Base-by-base conservation (phyloP, 2,113 vertebrate species). In the Suricata suricatta region DNA sequence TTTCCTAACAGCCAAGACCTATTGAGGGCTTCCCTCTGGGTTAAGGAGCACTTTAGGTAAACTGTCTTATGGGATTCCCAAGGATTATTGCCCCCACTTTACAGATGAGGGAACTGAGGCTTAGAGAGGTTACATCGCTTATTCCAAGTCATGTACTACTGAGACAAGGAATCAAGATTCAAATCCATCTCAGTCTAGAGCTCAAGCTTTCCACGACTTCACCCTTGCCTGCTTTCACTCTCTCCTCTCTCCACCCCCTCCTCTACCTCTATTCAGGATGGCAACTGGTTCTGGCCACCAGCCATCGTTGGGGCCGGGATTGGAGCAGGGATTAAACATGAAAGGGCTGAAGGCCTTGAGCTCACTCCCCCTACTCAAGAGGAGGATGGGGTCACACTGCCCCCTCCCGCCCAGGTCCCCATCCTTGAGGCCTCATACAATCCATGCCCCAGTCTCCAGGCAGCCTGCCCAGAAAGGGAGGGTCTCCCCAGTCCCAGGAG, bases 391-490 rank as follows among this genome's bases (percentile, higher is more conserved):
- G 54, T 88, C 72, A 74, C 23, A 57, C 54, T 57, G 66, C 87
- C 52, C 64, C 50, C 68, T 60, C 85, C 64, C 4, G 0, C 33
- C 38, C 33, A 63, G 47, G 29, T 68, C 63, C 52, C 68, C 44
- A 64, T 63, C 77, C 64, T 76, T 21, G 29, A 90, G 66, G 64
- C 69, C 33, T 81, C 47, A 1, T 0, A 29, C 2, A 29, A 50
- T 52, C 71, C 0, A 0, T 7, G n/a, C 35, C 68, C 60, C 87
- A 38, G 38, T 54, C 89, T 47, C 86, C 66, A 64, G 54, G 81
- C 41, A 88, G 63, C 33, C 74, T 84, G 74, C 35, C 95, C 94
- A 68, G 96, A 76, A 87, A 76, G 81, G 87, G 84, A 87, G 63
- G 90, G 44, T 96, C 83, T 76, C 85, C 29, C 44, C 3, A 23